These are phyloP conservation scores for Pogonognathellus flavescens DNA, from an alignment of 1,140 invertebrate species.

Conservation along the genomic window DNA sequence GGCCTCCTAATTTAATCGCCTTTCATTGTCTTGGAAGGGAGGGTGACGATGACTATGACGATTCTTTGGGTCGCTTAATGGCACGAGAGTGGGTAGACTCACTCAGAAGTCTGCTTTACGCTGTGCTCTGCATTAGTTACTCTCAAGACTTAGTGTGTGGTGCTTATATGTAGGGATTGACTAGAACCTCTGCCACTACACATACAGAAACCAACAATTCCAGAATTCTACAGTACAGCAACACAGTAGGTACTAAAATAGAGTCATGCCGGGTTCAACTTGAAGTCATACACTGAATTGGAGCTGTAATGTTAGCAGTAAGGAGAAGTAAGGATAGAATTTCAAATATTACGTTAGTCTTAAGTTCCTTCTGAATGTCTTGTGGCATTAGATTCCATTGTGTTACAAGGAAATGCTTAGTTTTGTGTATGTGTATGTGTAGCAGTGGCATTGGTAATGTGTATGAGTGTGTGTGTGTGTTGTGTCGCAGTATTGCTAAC, in stretches of 20 bases:
- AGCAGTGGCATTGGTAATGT: no score
- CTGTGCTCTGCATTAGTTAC: neutral
- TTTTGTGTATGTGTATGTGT: neutral
- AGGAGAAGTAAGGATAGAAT: neutral
- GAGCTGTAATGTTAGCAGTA: slow-evolving; percentile 20
- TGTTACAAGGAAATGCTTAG: slow-evolving; percentile 2
- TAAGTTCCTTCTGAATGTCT: slow-evolving; percentile 22
- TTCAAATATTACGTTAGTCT: slow-evolving; percentile 5
- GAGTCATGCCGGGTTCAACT: neutral
- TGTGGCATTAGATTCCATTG: slow-evolving; percentile 10
- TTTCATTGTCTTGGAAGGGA: slow-evolving; percentile 50
- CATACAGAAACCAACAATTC: neutral
- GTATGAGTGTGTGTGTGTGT: neutral
- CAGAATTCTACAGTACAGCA: neutral
- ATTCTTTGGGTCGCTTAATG: slow-evolving; percentile 36
- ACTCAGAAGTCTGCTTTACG: neutral
- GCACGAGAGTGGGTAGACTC: slow-evolving; percentile 1
- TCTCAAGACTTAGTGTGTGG: neutral
- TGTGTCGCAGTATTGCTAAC: neutral
- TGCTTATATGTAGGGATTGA: neutral
- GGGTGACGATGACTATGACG: slow-evolving; percentile 22
- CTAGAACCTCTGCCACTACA: neutral
- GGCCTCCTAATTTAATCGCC: slow-evolving; percentile 57
- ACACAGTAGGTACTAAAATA: neutral
- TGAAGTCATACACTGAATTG: neutral